A percentile compares a stretch with the other conserved stretches of the same genome.
phyloP scores from a whole-genome alignment of 2,888 invertebrate species.

The Tridacna gigas region DNA sequence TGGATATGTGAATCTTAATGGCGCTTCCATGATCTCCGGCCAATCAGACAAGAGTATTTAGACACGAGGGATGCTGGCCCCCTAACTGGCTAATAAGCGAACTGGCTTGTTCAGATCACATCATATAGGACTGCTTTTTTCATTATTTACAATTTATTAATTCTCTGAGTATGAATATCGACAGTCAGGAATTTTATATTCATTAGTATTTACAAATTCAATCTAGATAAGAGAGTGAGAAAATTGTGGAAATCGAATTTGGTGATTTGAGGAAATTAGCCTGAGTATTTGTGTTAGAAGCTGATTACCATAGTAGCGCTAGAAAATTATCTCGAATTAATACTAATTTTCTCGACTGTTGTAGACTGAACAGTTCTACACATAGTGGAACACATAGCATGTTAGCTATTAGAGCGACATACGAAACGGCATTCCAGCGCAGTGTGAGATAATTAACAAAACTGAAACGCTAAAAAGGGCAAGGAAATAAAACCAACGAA shows the following conservation, averaged over 20 bases:
- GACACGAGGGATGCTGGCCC: slow-evolving; percentile 28
- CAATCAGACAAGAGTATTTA: slow-evolving; percentile 33
- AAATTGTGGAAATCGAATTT: slow-evolving; percentile 54
- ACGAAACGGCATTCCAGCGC: slow-evolving; percentile 55
- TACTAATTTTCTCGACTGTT: slow-evolving; percentile 2
- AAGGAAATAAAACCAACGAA: slow-evolving; percentile 21
- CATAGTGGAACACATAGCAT: slow-evolving; percentile 52
- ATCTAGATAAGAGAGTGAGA: slow-evolving; percentile 54
- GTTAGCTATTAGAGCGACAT: slow-evolving; percentile 47
- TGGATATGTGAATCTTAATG: slow-evolving; percentile 3
- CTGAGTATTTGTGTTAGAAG: slow-evolving; percentile 11
- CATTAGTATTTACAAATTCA: slow-evolving; percentile 55
- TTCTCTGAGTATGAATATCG: slow-evolving; percentile 38
- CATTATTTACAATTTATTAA: slow-evolving; percentile 66
- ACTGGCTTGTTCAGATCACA: slow-evolving; percentile 38
- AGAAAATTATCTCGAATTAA: slow-evolving; percentile 22
- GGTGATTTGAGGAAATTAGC: slow-evolving; percentile 38
- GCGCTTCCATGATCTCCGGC: slow-evolving; percentile 9
- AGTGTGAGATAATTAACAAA: slow-evolving; percentile 57
- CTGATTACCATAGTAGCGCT: slow-evolving; percentile 13
- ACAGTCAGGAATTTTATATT: slow-evolving; percentile 56
- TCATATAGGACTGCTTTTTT: slow-evolving; percentile 28
- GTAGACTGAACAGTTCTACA: not conserved
- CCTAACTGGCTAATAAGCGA: slow-evolving; percentile 45
- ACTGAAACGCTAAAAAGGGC: slow-evolving; percentile 32